Evolutionary conservation across 2,113 vertebrate species (phyloP), one percentile per base, ranked within the genome.

Genomic region (Chiloscyllium plagiosum): DNA sequence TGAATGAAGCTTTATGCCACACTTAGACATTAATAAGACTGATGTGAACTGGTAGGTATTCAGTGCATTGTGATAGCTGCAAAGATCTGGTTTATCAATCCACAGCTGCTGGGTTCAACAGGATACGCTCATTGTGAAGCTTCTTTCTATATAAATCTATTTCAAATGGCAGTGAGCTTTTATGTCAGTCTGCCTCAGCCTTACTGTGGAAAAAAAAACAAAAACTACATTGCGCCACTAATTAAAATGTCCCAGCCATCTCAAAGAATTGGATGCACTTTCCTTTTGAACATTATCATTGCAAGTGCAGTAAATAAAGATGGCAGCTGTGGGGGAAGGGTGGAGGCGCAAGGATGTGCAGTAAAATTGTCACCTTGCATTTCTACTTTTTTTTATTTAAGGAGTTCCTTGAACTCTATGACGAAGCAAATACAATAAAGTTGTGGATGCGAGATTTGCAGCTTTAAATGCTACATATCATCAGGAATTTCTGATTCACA

Each of bases 1-100:
- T 99, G 98, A 98, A 99, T 99, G 98, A 98, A 98, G 97, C 98
- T 98, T 98, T 98, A 98, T 98, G 98, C 98, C 98, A 97, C 97
- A 97, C 97, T 96, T 97, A 97, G 98, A 98, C 98, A 98, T 98
- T 99, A 99, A 99, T 99, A 98, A 98, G 98, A 98, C 97, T 97
- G 97, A 98, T 98, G 98, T 97, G 98, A 95, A 98, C 98, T 98
- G 97, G 97, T 97, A 97, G 98, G 97, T 97, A 97, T 96, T 97
- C 97, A 85, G 96, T 15, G 61, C 95, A 61, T 96, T 97, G 97
- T 98, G 97, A 97, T 97, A 97, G 96, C 97, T 97, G 97, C 96
- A 96, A 96, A 96, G 97, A 97, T 97, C 97, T 96, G 96, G 1
- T 17, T 95, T 96, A 97, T 97, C 96, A 61, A 96, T 95, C 96